A percentile compares a stretch with the other conserved stretches of the same genome.
These are phyloP conservation scores for Wasmannia auropunctata DNA, from an alignment of 1,140 invertebrate species.

Conservation along the genomic window DNA sequence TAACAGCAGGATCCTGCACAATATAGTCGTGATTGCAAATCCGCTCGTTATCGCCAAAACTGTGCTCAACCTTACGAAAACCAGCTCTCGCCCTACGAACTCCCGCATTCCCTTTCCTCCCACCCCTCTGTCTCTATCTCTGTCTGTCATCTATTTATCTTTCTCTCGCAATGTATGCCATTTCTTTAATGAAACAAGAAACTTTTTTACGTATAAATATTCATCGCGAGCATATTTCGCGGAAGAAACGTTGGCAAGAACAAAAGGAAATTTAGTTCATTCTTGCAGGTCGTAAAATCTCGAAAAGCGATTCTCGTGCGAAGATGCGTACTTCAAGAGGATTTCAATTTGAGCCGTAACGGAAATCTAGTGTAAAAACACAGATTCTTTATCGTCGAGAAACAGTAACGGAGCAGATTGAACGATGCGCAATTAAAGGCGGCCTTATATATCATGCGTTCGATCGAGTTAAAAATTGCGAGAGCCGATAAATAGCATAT, in stretches of 20 bases:
- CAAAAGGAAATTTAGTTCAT: not conserved
- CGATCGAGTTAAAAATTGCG: slow-evolving; percentile 29
- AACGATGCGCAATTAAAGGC: not conserved
- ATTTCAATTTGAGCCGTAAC: not conserved
- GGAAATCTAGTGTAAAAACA: not conserved
- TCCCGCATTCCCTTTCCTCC: not conserved
- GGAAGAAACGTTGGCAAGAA: not conserved
- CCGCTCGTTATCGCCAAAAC: slow-evolving; percentile 82
- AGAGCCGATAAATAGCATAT: slow-evolving; percentile 12
- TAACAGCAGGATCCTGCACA: slow-evolving; percentile 80
- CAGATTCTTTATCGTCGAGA: not conserved
- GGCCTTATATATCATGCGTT: not conserved
- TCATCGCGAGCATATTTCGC: not conserved
- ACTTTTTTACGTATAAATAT: not conserved
- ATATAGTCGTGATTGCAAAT: slow-evolving; percentile 83
- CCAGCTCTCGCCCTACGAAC: slow-evolving; percentile 35
- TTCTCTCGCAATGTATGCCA: not conserved
- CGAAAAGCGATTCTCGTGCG: not conserved
- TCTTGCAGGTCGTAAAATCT: not conserved
- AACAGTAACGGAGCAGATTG: not conserved
- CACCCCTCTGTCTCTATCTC: not conserved
- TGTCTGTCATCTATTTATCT: not conserved
- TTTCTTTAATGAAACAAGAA: slow-evolving; percentile 25
- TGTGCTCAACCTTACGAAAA: slow-evolving; percentile 74
- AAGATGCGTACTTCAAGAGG: not conserved